Evolutionary conservation across 1,140 invertebrate genomes (phyloP).

Genomic region (Neodiprion fabricii): DNA sequence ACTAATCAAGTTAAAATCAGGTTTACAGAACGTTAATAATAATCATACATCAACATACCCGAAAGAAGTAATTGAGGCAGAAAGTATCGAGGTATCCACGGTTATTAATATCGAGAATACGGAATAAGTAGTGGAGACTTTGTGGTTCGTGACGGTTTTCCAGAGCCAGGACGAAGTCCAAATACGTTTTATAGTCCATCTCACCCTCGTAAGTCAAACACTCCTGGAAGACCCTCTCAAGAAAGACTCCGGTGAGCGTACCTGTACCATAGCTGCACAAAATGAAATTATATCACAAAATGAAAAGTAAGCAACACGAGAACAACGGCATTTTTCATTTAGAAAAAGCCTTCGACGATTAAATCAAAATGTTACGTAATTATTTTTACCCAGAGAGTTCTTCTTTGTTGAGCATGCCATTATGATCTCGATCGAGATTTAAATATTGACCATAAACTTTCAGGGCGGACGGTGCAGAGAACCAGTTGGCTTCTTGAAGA

Average conservation of each 20-base stretch:
- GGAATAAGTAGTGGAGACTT: conserved; percentile 90
- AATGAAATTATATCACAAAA: conserved; percentile 18
- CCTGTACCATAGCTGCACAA: conserved; percentile 83
- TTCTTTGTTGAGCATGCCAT: conserved; percentile 92
- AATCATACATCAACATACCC: conserved; percentile 62
- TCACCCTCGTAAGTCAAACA: conserved; percentile 94
- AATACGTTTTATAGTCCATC: conserved; percentile 98
- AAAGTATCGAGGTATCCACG: conserved; percentile 90
- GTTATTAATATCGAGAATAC: conserved; percentile 90
- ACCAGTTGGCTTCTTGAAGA: conserved; percentile 91
- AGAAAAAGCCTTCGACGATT: neutral
- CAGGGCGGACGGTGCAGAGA: conserved; percentile 88
- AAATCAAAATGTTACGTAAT: too few species aligned
- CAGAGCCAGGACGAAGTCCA: conserved; percentile 93
- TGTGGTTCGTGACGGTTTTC: conserved; percentile 93
- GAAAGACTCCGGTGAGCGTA: conserved; percentile 89
- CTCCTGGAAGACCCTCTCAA: conserved; percentile 94
- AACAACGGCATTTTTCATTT: neutral
- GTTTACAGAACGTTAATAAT: conserved; percentile 16
- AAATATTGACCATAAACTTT: conserved; percentile 93
- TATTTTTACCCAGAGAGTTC: conserved; percentile 78
- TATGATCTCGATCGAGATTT: conserved; percentile 92
- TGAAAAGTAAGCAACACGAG: neutral
- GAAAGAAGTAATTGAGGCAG: conserved; percentile 92
- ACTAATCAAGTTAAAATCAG: neutral